Percentiles rank a stretch among this genome's conserved stretches.
These are phyloP conservation scores for Sycophaga agraensis DNA, from an alignment of 1,140 invertebrate genomes.

Conservation along the genomic window DNA sequence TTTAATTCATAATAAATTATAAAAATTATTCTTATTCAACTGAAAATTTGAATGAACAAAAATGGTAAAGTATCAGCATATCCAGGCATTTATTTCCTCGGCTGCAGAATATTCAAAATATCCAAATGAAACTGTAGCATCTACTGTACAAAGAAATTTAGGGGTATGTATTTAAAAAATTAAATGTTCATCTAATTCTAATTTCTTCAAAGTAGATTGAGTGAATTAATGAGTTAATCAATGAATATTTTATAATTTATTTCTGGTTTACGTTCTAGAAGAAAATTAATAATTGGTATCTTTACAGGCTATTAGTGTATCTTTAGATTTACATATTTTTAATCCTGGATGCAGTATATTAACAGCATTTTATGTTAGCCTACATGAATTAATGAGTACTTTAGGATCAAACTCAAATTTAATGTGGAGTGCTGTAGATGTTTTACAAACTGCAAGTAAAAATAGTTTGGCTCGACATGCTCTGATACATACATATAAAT, in stretches of 20 bases:
- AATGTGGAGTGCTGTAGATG: slow-evolving; percentile 64
- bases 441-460: slow-evolving; percentile 63
- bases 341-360: slow-evolving; percentile 55
- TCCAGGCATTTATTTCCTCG: slow-evolving; percentile 54
- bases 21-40: too few relatives aligned
- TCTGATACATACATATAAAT: slow-evolving; percentile 69
- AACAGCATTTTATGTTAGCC: slow-evolving; percentile 59
- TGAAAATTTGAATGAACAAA: too few relatives aligned
- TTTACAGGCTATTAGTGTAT: slow-evolving; percentile 54
- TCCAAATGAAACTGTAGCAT: slow-evolving; percentile 48
- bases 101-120: slow-evolving; percentile 52
- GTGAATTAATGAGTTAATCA: neutral
- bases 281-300: neutral
- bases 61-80: slow-evolving; percentile 42
- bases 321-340: slow-evolving; percentile 58
- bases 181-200: slow-evolving; percentile 2
- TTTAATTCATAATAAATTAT: too few relatives aligned
- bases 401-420: slow-evolving; percentile 44
- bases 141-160: slow-evolving; percentile 55
- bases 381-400: slow-evolving; percentile 55
- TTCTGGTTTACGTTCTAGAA: too few relatives aligned
- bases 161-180: slow-evolving; percentile 45
- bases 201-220: neutral
- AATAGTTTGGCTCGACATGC: slow-evolving; percentile 62
- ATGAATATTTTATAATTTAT: too few relatives aligned